Evolutionary conservation across 37 sponge, comb jelly and placozoan genomes (phyloP).

Genomic region (Aphrocallistes beatrix): DNA sequence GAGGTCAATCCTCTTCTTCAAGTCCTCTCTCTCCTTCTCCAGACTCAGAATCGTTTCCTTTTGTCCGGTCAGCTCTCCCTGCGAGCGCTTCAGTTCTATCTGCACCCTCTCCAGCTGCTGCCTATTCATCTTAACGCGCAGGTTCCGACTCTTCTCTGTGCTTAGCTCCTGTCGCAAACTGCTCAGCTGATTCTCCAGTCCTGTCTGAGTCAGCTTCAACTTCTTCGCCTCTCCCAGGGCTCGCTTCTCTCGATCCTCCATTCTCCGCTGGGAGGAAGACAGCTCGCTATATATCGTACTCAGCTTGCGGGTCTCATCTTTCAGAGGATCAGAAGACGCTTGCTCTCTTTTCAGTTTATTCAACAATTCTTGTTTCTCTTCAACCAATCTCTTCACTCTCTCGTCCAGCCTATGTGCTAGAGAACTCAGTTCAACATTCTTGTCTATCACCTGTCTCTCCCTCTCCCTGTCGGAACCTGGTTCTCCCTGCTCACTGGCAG

Average conservation of each 20-base stretch:
- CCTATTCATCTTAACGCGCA: background rate
- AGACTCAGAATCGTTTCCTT: background rate
- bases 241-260: background rate
- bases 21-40: background rate
- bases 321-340: background rate
- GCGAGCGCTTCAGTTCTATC: background rate
- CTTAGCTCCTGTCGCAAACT: background rate
- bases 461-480: background rate
- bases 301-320: background rate
- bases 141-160: background rate
- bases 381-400: background rate
- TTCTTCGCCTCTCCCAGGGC: background rate
- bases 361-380: background rate
- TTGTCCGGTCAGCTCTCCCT: background rate
- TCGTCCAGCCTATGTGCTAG: background rate
- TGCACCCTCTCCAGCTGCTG: background rate
- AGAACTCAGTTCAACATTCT: background rate
- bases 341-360: background rate
- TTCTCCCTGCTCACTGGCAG: background rate
- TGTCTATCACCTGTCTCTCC: background rate
- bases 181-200: background rate
- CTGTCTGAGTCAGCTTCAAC: background rate
- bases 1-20: background rate
- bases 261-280: background rate
- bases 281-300: background rate